A percentile compares a stretch with the other conserved stretches of the same genome.
Conservation (phyloP, 2,113 vertebrate genomes). For the Tamias sibiricus region DNA sequence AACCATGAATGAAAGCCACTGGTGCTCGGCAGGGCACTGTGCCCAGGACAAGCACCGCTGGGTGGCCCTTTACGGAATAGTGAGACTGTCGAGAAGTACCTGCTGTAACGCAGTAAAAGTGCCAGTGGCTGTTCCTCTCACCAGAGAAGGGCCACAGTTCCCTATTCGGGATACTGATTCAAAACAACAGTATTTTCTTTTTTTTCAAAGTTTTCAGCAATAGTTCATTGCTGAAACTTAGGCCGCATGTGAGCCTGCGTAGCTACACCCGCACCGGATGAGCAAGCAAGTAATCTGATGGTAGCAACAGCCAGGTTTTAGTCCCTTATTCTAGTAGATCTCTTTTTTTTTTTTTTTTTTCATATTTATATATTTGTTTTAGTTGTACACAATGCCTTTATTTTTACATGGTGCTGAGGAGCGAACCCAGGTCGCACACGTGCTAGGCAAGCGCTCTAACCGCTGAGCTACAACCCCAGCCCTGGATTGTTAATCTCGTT, state of each 20-base stretch:
- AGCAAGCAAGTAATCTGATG: fast-evolving
- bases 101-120: neutral
- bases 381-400: no score
- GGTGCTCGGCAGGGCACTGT: fast-evolving
- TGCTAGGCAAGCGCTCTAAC: no score
- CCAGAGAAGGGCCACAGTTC: fast-evolving
- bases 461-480: no score
- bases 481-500: neutral
- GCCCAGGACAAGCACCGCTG: neutral
- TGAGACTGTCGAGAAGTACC: neutral
- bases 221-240: neutral
- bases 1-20: fast-evolving
- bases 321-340: neutral
- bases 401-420: no score
- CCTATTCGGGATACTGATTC: neutral
- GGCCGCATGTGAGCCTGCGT: neutral
- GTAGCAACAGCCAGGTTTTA: fast-evolving
- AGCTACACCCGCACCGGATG: fast-evolving
- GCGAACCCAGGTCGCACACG: no score
- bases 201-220: neutral
- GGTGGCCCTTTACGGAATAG: neutral
- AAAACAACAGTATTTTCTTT: neutral
- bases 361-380: no score
- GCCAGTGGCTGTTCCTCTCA: neutral
- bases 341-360: no score